These are phyloP conservation scores for Chondrosia reniformis DNA, from an alignment of 37 sponge, comb jelly and placozoan genomes.

Conservation along the genomic window DNA sequence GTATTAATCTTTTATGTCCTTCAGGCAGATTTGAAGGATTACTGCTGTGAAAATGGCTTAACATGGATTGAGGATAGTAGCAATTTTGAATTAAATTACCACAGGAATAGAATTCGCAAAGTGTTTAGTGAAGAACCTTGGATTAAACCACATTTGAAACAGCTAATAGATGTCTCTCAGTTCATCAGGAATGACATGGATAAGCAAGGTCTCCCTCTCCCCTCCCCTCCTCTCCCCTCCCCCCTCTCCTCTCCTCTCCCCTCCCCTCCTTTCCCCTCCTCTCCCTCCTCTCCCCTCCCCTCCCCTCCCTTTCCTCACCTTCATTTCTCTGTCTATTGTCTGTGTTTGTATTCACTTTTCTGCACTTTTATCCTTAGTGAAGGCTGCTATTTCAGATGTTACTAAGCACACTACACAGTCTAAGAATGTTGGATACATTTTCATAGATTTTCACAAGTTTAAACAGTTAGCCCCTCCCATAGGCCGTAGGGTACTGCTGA, in stretches of 20 bases:
- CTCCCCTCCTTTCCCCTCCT: not conserved
- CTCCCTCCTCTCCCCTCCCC: no score
- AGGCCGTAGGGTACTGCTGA: slow-evolving; percentile 4
- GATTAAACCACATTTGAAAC: not conserved
- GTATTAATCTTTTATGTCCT: not conserved
- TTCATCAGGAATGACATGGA: slow-evolving; percentile 5
- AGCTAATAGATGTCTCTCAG: slow-evolving; percentile 1
- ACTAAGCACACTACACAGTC: no score
- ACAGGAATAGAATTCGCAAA: slow-evolving; percentile 33
- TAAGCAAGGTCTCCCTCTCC: slow-evolving; percentile 32
- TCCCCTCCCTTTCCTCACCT: no score
- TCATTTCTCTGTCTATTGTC: no score
- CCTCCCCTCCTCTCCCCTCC: no score
- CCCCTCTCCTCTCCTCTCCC: not conserved
- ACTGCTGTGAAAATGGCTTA: slow-evolving; percentile 38
- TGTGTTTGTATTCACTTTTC: no score
- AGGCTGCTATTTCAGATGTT: no score
- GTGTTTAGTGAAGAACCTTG: slow-evolving; percentile 22
- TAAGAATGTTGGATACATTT: slow-evolving; percentile 3
- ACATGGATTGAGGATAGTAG: slow-evolving; percentile 68
- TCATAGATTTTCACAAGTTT: not conserved
- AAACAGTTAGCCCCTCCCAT: not conserved
- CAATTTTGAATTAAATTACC: slow-evolving; percentile 18
- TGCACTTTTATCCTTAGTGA: no score
- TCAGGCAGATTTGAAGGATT: slow-evolving; percentile 5